Evolutionary conservation across 2,797 vertebrate genomes (phyloP).

Genomic region (Leucoraja ocellata): DNA sequence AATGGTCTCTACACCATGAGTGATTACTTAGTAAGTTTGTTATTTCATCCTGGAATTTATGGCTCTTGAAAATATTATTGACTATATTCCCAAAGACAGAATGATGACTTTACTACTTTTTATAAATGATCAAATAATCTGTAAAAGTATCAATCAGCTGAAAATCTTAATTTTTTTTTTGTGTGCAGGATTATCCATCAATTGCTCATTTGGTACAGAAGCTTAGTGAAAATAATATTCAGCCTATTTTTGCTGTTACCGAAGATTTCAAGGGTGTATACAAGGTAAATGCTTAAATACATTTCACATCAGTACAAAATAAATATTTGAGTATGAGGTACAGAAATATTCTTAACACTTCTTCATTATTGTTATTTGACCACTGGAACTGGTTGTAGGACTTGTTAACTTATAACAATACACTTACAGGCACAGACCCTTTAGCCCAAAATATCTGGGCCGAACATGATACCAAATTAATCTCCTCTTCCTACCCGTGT

Average conservation of each 20-base stretch:
- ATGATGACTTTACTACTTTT: not conserved
- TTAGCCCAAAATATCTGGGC: too few species aligned
- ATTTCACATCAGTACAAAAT: not conserved
- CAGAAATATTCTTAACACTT: not conserved
- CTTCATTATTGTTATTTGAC: not conserved
- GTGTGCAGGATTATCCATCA: constrained; percentile 87
- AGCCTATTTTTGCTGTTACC: constrained; percentile 96
- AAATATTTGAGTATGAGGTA: not conserved
- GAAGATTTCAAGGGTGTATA: constrained; percentile 94
- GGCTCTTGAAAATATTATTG: not conserved
- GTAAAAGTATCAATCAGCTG: not conserved
- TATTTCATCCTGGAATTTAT: not conserved
- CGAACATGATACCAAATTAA: too few species aligned
- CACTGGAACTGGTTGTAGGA: not conserved
- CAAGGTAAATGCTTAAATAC: constrained; percentile 62
- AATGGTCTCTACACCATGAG: constrained; percentile 91
- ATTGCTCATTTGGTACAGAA: constrained; percentile 98
- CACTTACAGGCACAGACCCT: too few species aligned
- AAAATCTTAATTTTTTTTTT: constrained; percentile 4
- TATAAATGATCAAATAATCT: not conserved
- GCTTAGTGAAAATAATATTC: constrained; percentile 96
- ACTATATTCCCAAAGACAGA: too few species aligned
- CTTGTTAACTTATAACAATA: not conserved
- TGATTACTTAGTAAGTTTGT: constrained; percentile 82
- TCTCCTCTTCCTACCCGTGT: too few species aligned